These are phyloP conservation scores for Spizella passerina DNA, from an alignment of 2,797 vertebrate species.

Conservation along the genomic window DNA sequence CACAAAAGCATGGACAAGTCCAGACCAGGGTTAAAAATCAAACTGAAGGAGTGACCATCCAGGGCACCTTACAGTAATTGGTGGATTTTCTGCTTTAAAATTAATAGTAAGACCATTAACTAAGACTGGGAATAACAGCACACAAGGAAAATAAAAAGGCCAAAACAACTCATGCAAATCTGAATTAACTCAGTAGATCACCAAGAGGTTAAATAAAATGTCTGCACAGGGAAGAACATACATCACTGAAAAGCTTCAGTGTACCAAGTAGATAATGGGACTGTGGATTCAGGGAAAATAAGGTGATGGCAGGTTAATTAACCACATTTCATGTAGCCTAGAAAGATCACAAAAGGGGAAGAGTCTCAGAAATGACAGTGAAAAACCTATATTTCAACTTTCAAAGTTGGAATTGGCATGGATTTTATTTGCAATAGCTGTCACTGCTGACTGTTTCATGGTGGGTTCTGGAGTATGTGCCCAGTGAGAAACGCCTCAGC, in stretches of 20 bases:
- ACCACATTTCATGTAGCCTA: neutral
- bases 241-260: constrained; percentile 4
- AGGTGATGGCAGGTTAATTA: constrained; percentile 65
- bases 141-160: neutral
- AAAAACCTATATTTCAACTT: neutral
- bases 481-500: neutral
- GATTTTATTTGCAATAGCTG: neutral
- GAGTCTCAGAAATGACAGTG: neutral
- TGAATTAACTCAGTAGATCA: neutral
- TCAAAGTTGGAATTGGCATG: neutral
- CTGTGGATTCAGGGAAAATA: neutral
- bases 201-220: constrained; percentile 34
- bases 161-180: neutral
- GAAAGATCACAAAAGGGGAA: constrained; percentile 25
- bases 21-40: neutral
- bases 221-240: neutral
- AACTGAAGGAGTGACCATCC: neutral
- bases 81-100: neutral
- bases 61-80: neutral
- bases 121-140: neutral
- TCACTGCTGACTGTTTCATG: neutral
- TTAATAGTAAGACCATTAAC: neutral
- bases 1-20: neutral
- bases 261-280: neutral
- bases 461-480: neutral